Evolutionary conservation across 2,888 invertebrate species (phyloP), one percentile per base, ranked within the genome.

Genomic region (Cantharis rustica): DNA sequence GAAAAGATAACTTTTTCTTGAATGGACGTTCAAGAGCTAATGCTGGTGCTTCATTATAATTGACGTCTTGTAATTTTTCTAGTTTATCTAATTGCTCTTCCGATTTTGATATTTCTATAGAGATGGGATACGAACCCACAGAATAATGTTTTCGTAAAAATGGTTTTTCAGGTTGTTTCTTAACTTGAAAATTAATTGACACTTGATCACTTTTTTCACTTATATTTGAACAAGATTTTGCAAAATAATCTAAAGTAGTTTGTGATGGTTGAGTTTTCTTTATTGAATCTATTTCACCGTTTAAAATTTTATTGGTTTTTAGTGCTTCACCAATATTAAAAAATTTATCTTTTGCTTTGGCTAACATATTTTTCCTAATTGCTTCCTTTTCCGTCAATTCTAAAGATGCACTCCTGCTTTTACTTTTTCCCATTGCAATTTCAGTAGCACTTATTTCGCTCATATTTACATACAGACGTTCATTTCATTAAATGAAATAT

Each of bases 1-100:
- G 93, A 88, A 96, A 96, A 10, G 96, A 96, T 11, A 96, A 89
- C 86, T 96, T 96, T 87, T 96, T 96, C 87, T 96, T 96, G 73
- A 95, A 90, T 0, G 95, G 95, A 82, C 93, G 89, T 84, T 91
- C 93, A 81, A 86, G 82, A 84, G 88, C 88, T 87, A 90, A 81
- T 72, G 87, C 86, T 66, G 86, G 86, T 4, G 85, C 90, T 88
- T 82, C 86, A 85, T 89, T 78, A 84, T 88, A 75, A 84, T 88
- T 79, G 82, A 86, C 83, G 77, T 85, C 82, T 76, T 87, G 86
- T 15, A 83, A 78, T 72, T 85, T 83, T 64, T 82, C 83, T 26
- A 87, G 83, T 5, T 81, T 79, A 16, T 77, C 77, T 47, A 82
- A 78, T 26, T 81, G 80, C 47, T 82, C 80, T 3, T 78, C 75